Evolutionary conservation across 2,797 vertebrate species (phyloP), one percentile per base, ranked within the genome.

Genomic region (Sparidentex hasta): DNA sequence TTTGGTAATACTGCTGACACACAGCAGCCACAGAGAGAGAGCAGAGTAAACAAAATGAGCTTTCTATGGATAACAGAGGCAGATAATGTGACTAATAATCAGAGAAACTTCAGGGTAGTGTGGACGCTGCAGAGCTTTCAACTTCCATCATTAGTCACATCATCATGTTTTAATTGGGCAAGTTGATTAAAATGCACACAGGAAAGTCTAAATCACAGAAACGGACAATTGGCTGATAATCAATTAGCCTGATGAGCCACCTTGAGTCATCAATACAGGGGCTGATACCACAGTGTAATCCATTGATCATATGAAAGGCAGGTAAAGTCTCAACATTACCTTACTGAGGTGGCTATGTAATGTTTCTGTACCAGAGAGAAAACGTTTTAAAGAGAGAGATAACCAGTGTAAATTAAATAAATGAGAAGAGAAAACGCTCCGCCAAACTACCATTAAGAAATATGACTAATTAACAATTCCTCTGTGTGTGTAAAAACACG

Each of bases 391-490:
- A 74, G 3, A 20, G 2, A 72, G 1, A 50, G 23, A 13, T 20
- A 0, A 43, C 3, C 11, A 4, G 50, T 51, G 7, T 7, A 0
- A 11, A 38, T 38, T 38, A 11, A 38, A 38, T 38, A 11, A 38
- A 38, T 11, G 9, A 38, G 33, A 33, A 33, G 38, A 38, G 38
- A 38, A 38, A 38, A 38, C 38, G 38, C 9, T 38, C 38, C 3
- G 2, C 70, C 78, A 52, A 69, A 80, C 25, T 41, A 7, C 59
- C 4, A 7, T 52, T 11, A 17, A 52, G 12, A 44, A 69, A 51
- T 25, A 25, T 8, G 17, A 27, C 17, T 29, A 20, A 52, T 61
- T 48, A 54, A 47, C 1, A 3, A 51, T 29, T 11, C 9, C 12
- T 41, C 21, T 8, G 12, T 21, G 0, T 7, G 2, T 0, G 3